Evolutionary conservation across 1,140 invertebrate genomes (phyloP).

Genomic region (Charaxes varanes): DNA sequence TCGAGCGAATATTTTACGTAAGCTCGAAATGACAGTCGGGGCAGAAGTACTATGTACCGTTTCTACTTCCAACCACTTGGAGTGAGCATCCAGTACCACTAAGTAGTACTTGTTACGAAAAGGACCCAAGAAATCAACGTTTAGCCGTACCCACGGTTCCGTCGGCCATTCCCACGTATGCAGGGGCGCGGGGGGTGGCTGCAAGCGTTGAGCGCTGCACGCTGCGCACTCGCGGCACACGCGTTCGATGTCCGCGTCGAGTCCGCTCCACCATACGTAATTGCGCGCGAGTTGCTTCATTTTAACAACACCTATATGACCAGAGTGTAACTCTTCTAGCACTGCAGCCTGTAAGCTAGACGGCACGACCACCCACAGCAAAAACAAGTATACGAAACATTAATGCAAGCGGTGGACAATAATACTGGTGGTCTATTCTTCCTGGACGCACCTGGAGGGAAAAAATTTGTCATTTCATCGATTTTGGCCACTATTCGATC

Average conservation of each 20-base stretch:
- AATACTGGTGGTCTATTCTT: no score
- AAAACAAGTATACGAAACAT: no score
- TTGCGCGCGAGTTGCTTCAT: constrained; percentile 72
- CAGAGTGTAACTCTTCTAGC: constrained; percentile 13
- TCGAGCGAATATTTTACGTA: no score
- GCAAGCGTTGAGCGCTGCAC: constrained; percentile 11
- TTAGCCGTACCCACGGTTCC: constrained; percentile 21
- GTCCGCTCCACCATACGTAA: constrained; percentile 70
- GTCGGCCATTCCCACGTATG: constrained; percentile 15
- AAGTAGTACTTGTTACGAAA: constrained; percentile 55
- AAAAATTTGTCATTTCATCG: no score
- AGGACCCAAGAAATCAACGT: constrained; percentile 57
- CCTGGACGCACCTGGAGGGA: no score
- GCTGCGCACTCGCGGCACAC: constrained; percentile 12
- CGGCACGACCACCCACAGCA: no score
- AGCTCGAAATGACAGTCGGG: no score
- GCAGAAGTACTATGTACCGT: no score
- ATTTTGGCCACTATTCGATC: no score
- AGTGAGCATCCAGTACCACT: constrained; percentile 53
- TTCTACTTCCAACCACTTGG: constrained; percentile 66
- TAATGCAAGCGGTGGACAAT: no score
- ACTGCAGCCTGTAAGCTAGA: constrained; percentile 4
- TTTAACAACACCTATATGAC: constrained; percentile 66
- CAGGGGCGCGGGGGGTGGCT: constrained; percentile 12
- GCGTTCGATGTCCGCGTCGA: constrained; percentile 51